Evolutionary conservation across 2,888 invertebrate species (phyloP).

Genomic region (Unio delphinus): DNA sequence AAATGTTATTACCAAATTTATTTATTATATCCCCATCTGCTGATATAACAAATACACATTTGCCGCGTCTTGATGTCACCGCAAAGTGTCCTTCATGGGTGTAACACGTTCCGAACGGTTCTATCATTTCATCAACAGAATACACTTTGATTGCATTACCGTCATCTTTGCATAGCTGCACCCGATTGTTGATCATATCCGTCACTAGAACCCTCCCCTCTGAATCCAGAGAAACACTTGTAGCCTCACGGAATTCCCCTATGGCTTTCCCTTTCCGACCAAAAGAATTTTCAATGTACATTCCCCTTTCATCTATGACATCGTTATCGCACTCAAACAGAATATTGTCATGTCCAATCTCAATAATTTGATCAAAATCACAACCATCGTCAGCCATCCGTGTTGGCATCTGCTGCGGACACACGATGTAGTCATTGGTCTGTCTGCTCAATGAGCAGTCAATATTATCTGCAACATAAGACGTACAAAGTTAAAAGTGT

Average conservation of each 20-base stretch:
- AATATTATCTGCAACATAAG: too few relatives aligned
- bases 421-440: too few relatives aligned
- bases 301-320: neutral
- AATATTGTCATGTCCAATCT: conserved; percentile 5
- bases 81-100: conserved; percentile 46
- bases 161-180: conserved; percentile 44
- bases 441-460: too few relatives aligned
- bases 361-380: too few relatives aligned
- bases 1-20: conserved; percentile 47
- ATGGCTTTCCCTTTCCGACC: conserved; percentile 31
- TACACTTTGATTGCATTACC: conserved; percentile 41
- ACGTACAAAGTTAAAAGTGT: too few relatives aligned
- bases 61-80: conserved; percentile 46
- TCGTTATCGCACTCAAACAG: conserved; percentile 9
- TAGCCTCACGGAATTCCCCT: conserved; percentile 42
- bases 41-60: conserved; percentile 44
- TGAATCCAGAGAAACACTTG: conserved; percentile 28
- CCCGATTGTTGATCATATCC: conserved; percentile 54
- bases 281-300: conserved; percentile 14
- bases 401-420: too few relatives aligned
- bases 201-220: conserved; percentile 50
- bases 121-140: conserved; percentile 35
- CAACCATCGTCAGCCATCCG: too few relatives aligned
- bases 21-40: conserved; percentile 32
- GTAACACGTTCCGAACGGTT: conserved; percentile 51